Evolutionary conservation across 2,888 invertebrate species (phyloP).

Genomic region (Pachymerium ferrugineum): DNA sequence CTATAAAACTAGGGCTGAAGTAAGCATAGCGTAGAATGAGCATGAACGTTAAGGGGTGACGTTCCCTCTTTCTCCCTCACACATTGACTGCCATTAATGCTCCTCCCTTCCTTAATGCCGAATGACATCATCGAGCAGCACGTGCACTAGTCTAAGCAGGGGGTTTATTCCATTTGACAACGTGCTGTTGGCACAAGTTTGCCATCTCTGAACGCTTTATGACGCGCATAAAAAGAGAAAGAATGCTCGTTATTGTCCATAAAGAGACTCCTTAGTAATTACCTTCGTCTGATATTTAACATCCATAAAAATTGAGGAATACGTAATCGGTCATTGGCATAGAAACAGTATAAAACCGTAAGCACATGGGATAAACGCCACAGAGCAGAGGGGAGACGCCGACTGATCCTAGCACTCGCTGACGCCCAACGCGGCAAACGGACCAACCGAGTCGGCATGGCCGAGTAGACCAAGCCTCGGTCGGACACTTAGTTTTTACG

Average conservation of each 20-base stretch:
- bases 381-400: not conserved
- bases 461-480: not conserved
- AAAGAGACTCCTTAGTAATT: slow-evolving; percentile 31
- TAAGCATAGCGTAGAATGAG: not conserved
- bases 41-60: not conserved
- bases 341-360: slow-evolving; percentile 23
- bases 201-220: slow-evolving; percentile 27
- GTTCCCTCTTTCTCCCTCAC: not conserved
- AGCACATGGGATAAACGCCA: slow-evolving; percentile 7
- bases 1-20: not conserved
- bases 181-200: slow-evolving; percentile 20
- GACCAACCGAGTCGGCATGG: not conserved
- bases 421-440: not conserved
- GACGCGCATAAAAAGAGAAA: slow-evolving; percentile 30
- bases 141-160: slow-evolving; percentile 8
- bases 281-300: slow-evolving; percentile 32
- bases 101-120: not conserved
- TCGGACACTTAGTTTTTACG: not conserved
- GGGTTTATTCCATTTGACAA: slow-evolving; percentile 23
- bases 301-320: slow-evolving; percentile 33
- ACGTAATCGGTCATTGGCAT: slow-evolving; percentile 30
- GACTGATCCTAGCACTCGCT: not conserved
- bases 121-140: slow-evolving; percentile 13
- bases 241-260: slow-evolving; percentile 33
- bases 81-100: slow-evolving; percentile 3